Evolutionary conservation across 2,888 invertebrate species (phyloP).

Genomic region (Phyllotreta striolata): DNA sequence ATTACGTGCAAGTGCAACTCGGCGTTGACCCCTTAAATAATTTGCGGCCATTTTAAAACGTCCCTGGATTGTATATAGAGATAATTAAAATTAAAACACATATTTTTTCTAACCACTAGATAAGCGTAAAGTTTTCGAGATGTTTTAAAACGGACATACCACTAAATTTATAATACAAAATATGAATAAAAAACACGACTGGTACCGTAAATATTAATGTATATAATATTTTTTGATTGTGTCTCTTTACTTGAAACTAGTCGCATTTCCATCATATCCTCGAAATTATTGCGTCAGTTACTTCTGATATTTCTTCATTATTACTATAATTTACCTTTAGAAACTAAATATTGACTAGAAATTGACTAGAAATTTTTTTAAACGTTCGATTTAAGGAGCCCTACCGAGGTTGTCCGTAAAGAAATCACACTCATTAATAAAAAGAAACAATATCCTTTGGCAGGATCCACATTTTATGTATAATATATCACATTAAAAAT

Average conservation of each 20-base stretch:
- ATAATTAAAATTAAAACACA: slow-evolving; percentile 22
- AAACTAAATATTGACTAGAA: slow-evolving; percentile 40
- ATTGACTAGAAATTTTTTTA: slow-evolving; percentile 23
- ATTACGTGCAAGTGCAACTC: slow-evolving; percentile 49
- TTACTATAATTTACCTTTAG: slow-evolving; percentile 53
- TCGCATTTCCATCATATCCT: slow-evolving; percentile 22
- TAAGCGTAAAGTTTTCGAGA: slow-evolving; percentile 32
- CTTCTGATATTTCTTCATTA: slow-evolving; percentile 54
- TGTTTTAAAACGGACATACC: slow-evolving; percentile 31
- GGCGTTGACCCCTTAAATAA: slow-evolving; percentile 55
- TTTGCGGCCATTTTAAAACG: slow-evolving; percentile 32
- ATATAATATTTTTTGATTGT: slow-evolving; percentile 50
- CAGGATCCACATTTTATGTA: slow-evolving; percentile 49
- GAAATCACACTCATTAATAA: slow-evolving; percentile 45
- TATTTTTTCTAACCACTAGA: slow-evolving; percentile 27
- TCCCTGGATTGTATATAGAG: slow-evolving; percentile 23
- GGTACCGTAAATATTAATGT: slow-evolving; percentile 5
- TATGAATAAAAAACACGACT: slow-evolving; percentile 23
- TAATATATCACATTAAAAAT: slow-evolving; percentile 55
- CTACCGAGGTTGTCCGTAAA: slow-evolving; percentile 43
- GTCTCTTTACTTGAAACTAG: slow-evolving; percentile 51
- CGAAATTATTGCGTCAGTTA: slow-evolving; percentile 54
- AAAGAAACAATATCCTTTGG: slow-evolving; percentile 49
- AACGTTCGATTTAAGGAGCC: slow-evolving; percentile 52
- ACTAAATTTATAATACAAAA: slow-evolving; percentile 26